These are phyloP conservation scores for Tamias sibiricus DNA, from an alignment of 2,113 vertebrate genomes.

Conservation along the genomic window DNA sequence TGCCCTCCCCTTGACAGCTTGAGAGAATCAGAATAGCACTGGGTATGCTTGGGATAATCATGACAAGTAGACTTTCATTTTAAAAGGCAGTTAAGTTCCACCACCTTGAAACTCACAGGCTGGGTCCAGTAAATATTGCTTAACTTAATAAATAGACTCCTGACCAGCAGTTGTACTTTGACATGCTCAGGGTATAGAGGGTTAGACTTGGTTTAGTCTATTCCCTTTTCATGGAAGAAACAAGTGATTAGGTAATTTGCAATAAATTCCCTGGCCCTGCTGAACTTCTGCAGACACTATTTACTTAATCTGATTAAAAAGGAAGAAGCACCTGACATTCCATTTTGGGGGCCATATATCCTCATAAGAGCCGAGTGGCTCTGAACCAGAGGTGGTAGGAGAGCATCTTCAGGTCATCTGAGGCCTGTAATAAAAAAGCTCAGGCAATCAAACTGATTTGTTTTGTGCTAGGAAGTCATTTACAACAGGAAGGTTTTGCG, in stretches of 20 bases:
- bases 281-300: conserved; percentile 80
- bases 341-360: conserved; percentile 74
- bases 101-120: conserved; percentile 65
- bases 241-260: conserved; percentile 81
- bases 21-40: background rate
- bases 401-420: conserved; percentile 79
- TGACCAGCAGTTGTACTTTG: conserved; percentile 69
- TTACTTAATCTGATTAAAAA: conserved; percentile 87
- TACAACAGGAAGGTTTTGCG: conserved; percentile 69
- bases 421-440: conserved; percentile 77
- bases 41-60: conserved; percentile 32
- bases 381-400: conserved; percentile 78
- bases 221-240: conserved; percentile 73
- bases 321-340: conserved; percentile 66
- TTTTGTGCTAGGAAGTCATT: conserved; percentile 82
- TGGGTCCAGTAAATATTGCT: conserved; percentile 69
- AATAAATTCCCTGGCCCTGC: conserved; percentile 82
- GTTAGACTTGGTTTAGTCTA: conserved; percentile 69
- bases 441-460: conserved; percentile 79
- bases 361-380: conserved; percentile 76
- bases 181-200: conserved; percentile 77
- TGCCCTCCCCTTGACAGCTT: background rate
- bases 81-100: conserved; percentile 65
- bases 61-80: conserved; percentile 76
- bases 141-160: conserved; percentile 81